These are phyloP conservation scores for Glareola pratincola DNA, from an alignment of 2,113 vertebrate genomes.

Conservation along the genomic window DNA sequence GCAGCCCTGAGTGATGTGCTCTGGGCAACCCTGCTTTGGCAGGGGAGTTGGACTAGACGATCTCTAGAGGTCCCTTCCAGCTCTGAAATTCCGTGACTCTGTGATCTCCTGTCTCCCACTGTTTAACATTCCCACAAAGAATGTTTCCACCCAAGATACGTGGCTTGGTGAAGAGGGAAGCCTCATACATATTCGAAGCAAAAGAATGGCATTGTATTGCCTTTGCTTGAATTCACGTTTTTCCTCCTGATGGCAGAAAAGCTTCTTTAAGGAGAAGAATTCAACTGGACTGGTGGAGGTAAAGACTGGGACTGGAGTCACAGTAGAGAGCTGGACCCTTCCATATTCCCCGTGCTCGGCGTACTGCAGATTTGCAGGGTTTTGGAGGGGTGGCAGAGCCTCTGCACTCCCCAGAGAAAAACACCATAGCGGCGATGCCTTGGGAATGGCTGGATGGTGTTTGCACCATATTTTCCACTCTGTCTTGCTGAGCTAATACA, in stretches of 20 bases:
- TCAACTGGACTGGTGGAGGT: not conserved
- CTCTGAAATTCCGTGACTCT: too few species aligned
- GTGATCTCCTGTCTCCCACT: not conserved
- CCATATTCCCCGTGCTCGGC: not conserved
- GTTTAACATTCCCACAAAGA: not conserved
- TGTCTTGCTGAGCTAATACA: not conserved
- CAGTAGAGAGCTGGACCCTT: not conserved
- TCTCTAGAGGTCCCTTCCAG: too few species aligned
- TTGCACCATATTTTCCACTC: not conserved
- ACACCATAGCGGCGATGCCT: not conserved
- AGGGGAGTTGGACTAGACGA: too few species aligned
- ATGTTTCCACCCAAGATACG: not conserved
- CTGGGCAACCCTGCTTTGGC: too few species aligned
- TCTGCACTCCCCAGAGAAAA: not conserved
- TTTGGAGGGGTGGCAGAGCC: not conserved
- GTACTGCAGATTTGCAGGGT: not conserved
- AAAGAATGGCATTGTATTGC: not conserved
- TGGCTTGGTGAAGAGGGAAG: not conserved
- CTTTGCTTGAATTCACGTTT: not conserved
- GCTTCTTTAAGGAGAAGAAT: constrained; percentile 8
- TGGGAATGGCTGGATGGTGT: not conserved
- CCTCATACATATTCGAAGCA: not conserved
- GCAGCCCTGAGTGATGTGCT: too few species aligned
- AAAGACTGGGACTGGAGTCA: not conserved
- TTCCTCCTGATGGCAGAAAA: not conserved